These are phyloP conservation scores for Bovichtus variegatus DNA, from an alignment of 2,797 vertebrate genomes.

Conservation along the genomic window DNA sequence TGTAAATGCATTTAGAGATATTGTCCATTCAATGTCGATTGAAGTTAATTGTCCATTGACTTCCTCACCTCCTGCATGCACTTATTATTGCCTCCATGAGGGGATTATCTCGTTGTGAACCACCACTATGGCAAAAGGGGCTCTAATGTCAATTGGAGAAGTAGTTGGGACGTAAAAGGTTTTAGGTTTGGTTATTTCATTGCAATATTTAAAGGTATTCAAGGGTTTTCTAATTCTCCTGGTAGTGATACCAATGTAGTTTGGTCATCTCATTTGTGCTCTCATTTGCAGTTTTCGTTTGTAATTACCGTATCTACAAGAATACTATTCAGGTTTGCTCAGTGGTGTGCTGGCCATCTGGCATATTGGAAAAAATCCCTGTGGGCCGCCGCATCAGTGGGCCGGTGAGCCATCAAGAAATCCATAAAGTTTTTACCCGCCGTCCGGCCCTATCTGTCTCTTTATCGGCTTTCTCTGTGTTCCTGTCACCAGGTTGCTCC, in stretches of 20 bases:
- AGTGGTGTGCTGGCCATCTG: background rate
- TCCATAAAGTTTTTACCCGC: background rate
- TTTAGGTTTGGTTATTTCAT: conserved; percentile 26
- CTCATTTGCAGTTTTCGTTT: conserved; percentile 24
- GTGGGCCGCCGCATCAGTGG: background rate
- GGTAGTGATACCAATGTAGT: background rate
- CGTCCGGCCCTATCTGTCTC: background rate
- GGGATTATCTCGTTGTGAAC: conserved; percentile 60
- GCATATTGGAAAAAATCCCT: background rate
- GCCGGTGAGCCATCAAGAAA: background rate
- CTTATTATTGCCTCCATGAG: conserved; percentile 55
- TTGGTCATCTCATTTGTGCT: conserved; percentile 13
- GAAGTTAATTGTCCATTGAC: conserved; percentile 79
- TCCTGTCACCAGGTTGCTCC: background rate
- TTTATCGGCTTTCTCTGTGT: background rate
- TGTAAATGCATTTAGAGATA: conserved; percentile 66
- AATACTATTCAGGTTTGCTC: conserved; percentile 7
- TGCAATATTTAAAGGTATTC: conserved; percentile 17
- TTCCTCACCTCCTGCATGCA: conserved; percentile 59
- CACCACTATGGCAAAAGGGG: conserved; percentile 31
- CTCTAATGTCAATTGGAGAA: conserved; percentile 37
- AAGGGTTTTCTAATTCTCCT: conserved; percentile 29
- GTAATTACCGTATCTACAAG: conserved; percentile 28
- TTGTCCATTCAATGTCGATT: conserved; percentile 70
- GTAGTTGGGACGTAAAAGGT: conserved; percentile 32